Base-by-base conservation (phyloP, 1,140 invertebrate species). In the Orchesella cincta region DNA sequence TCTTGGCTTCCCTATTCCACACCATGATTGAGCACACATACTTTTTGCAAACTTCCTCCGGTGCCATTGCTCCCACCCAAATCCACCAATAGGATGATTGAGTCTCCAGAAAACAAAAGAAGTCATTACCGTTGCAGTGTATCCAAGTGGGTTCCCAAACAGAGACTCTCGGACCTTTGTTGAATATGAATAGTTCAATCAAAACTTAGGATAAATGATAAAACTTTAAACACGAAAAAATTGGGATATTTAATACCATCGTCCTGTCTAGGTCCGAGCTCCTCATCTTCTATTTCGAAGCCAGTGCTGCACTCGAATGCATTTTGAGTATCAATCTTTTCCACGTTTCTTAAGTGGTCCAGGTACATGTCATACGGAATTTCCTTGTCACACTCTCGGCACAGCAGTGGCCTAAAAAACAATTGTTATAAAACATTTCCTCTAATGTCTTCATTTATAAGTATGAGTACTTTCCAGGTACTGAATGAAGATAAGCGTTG, bases 71-170 rank as follows among this genome's bases (percentile, higher is more conserved):
- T 5, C 62, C 62, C 26, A 74, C 73, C 73, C 73, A 74, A 12
- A 74, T 52, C 73, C 73, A 74, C 73, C 73, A 74, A n/a, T 52
- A 20, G 1, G 12, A 16, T 51, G 29, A 31, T 28, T 5, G 3
- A 5, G 31, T 54, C n/a, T 74, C 73, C 39, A 74, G 23, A 33
- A 34, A 54, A 31, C 39, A 57, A 33, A 74, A 74, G 31, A 54
- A 74, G 31, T 74, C 52, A 14, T 54, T 8, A 20, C 73, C 46
- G 23, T 74, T 14, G 20, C 8, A 8, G 28, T 74, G 52, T 1
- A 74, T 74, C 73, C 73, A 74, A 1, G 73, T 74, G 14, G 73
- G 73, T 28, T 74, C 73, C 73, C 73, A 74, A 20, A 74, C 51
- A 12, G 39, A 34, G 3, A 54, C 12, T 33, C 46, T 1, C 57